Evolutionary conservation across 1,140 invertebrate species (phyloP).

Genomic region (Ostrea denselamellosa): DNA sequence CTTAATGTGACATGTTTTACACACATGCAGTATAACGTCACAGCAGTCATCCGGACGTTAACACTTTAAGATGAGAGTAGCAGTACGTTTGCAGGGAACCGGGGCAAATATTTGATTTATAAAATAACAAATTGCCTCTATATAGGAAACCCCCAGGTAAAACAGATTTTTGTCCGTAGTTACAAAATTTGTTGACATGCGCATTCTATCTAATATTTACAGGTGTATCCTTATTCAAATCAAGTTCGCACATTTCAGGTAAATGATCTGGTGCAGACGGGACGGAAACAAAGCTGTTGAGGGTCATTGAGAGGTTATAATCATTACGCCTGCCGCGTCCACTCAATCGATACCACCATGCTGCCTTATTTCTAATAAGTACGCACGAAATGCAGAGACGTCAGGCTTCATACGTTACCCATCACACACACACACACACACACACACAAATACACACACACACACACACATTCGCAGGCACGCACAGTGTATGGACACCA

Average conservation of each 20-base stretch:
- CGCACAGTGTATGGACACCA: too few species aligned
- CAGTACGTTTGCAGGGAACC: not conserved
- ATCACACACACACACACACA: too few species aligned
- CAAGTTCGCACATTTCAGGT: constrained; percentile 33
- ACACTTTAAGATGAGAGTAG: not conserved
- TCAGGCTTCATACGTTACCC: not conserved
- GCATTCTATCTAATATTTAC: constrained; percentile 10
- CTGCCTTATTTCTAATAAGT: not conserved
- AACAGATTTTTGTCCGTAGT: not conserved
- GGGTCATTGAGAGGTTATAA: constrained; percentile 19
- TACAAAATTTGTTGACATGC: constrained; percentile 5
- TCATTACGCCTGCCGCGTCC: constrained; percentile 11
- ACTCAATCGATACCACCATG: not conserved
- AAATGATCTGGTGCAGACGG: constrained; percentile 27
- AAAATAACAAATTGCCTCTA: not conserved
- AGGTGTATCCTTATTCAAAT: constrained; percentile 33
- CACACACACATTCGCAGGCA: too few species aligned
- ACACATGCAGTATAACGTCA: not conserved
- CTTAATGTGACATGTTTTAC: not conserved
- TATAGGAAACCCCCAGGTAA: not conserved
- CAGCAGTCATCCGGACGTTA: not conserved
- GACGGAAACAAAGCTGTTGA: not conserved
- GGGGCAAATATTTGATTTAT: not conserved
- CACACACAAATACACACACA: too few species aligned
- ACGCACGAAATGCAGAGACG: not conserved